Conservation (phyloP, 2,797 vertebrate species). For the Lepus townsendii region DNA sequence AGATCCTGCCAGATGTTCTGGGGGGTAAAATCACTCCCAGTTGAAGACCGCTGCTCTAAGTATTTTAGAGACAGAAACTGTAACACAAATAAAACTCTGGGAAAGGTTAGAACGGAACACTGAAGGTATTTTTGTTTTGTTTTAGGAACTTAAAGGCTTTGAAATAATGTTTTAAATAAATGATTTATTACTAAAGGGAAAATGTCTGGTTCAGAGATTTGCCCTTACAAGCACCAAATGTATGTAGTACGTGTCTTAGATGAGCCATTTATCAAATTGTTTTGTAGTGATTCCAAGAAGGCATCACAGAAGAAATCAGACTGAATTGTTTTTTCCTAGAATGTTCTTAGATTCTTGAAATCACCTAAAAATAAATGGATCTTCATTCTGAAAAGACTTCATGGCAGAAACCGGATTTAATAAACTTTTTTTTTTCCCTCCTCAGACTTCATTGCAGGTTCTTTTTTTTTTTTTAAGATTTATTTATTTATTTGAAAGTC, state of each 20-base stretch:
- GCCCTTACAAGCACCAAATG: conserved; percentile 28
- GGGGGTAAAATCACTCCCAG: not conserved
- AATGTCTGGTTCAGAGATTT: conserved; percentile 55
- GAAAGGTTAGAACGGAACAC: not conserved
- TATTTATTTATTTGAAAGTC: too few species aligned
- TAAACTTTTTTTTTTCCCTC: not conserved
- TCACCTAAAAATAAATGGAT: conserved; percentile 52
- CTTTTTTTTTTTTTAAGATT: not conserved
- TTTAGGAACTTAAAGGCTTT: conserved; percentile 52
- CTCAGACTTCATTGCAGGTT: not conserved
- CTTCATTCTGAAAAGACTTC: conserved; percentile 44
- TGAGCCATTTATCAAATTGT: conserved; percentile 52
- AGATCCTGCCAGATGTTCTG: not conserved
- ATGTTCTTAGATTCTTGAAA: conserved; percentile 62
- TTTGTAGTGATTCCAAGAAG: conserved; percentile 58
- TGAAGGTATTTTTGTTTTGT: not conserved
- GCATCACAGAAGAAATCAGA: conserved; percentile 30
- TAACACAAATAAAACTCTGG: conserved; percentile 2
- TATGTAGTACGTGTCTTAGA: conserved; percentile 19
- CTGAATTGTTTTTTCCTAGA: conserved; percentile 37
- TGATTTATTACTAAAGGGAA: conserved; percentile 58
- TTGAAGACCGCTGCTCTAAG: conserved; percentile 22
- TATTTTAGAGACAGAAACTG: not conserved
- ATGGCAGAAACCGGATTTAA: conserved; percentile 21
- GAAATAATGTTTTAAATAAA: conserved; percentile 57